Base-by-base conservation (phyloP, 2,113 vertebrate genomes). In the Heterochromis multidens region DNA sequence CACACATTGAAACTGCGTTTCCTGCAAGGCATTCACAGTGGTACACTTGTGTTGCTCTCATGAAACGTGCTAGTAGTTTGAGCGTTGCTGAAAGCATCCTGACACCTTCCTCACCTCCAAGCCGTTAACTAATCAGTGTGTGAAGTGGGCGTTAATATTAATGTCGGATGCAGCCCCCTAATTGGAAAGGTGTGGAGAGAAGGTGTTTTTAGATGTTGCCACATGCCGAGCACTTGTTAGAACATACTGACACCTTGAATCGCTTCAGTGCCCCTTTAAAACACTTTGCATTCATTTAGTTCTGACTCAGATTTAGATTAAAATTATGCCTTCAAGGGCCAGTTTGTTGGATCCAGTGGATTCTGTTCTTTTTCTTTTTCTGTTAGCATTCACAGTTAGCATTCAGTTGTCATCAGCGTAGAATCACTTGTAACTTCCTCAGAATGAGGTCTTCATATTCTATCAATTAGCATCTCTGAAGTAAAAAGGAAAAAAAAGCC, bases 271-370 rank as follows among this genome's bases (percentile, higher is more conserved):
- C 8, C 17, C 11, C 5, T 67, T 77, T 23, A 33, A 79, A 62
- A 79, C 25, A n/a, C 29, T 49, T 80, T 5, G 12, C 59, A 35
- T 82, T 54, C 67, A 29, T 72, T 72, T 72, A 72, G 16, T 49
- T 49, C 67, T 12, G 25, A 29, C 25, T 72, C 67, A 72, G 25
- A 27, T 46, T 70, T 27, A 2, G 40, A 70, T 70, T 70, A 27
- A 70, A 70, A 70, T 40, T n/a, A 46, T 70, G 40, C 65, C 65
- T 46, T 70, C 23, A 70, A 70, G 23, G 65, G 46, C 14, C 65
- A 46, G 23, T 46, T 16, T 46, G 40, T 46, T 46, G 65, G 16
- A 72, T 72, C 16, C 40, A 72, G 25, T 49, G 17, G 17, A 17
- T 8, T 54, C 19, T 54, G n/a, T n/a, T n/a, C n/a, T n/a, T n/a